These are phyloP conservation scores for Pollicipes pollicipes DNA, from an alignment of 1,140 invertebrate genomes.

Conservation along the genomic window DNA sequence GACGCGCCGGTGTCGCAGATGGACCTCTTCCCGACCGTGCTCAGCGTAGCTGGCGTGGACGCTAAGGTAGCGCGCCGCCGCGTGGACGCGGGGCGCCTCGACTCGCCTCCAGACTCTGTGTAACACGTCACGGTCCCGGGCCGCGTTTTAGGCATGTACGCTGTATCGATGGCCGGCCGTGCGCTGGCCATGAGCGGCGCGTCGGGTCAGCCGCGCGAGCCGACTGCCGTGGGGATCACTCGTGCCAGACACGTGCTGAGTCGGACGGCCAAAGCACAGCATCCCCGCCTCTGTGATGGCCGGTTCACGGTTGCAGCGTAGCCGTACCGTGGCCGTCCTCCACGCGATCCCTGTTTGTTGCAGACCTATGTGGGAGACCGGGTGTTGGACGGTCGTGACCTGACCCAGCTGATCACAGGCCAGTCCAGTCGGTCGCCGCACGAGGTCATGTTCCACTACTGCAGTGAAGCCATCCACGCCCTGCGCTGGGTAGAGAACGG, in stretches of 20 bases:
- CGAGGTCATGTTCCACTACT: neutral
- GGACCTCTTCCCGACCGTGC: neutral
- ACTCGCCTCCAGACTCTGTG: neutral
- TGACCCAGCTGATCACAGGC: neutral
- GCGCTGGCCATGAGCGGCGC: too few relatives aligned
- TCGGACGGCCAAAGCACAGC: too few relatives aligned
- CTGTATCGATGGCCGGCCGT: too few relatives aligned
- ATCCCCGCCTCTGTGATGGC: too few relatives aligned
- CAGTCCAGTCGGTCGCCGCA: neutral
- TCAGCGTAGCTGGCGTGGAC: neutral
- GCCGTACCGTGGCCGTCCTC: too few relatives aligned
- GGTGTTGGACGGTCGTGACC: neutral
- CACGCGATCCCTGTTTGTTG: neutral
- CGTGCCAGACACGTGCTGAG: neutral
- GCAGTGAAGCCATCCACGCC: neutral
- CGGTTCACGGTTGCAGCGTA: too few relatives aligned
- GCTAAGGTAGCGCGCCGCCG: neutral
- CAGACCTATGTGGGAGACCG: neutral
- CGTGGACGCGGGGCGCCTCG: too few relatives aligned
- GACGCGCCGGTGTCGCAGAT: neutral
- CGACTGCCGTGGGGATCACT: too few relatives aligned
- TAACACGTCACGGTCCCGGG: neutral
- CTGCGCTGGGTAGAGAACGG: neutral
- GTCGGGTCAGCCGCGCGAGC: too few relatives aligned
- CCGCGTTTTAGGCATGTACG: too few relatives aligned